These are phyloP conservation scores for Spicauda simplicius DNA, from an alignment of 2,888 invertebrate species.

Conservation along the genomic window DNA sequence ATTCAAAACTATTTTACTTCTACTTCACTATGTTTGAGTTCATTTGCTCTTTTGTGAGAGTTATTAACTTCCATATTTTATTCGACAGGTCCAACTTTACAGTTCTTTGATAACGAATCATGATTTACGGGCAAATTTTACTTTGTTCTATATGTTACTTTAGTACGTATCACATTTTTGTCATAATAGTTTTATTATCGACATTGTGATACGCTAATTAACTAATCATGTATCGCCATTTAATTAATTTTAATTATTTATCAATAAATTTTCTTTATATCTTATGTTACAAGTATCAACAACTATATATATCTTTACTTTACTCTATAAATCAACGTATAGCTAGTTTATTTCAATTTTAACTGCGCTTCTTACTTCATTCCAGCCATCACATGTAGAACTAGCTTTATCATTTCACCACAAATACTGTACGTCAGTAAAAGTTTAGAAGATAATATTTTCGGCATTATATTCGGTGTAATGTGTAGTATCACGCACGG, in stretches of 20 bases:
- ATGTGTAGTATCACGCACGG: slow-evolving; percentile 54
- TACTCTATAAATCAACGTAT: background rate
- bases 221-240: background rate
- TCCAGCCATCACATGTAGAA: background rate
- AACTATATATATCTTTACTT: background rate
- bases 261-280: too few relatives aligned
- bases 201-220: background rate
- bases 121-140: slow-evolving; percentile 32
- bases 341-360: background rate
- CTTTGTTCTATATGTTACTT: slow-evolving; percentile 7
- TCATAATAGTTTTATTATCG: background rate
- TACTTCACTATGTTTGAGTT: slow-evolving; percentile 29
- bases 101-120: slow-evolving; percentile 33
- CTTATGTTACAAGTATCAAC: too few relatives aligned
- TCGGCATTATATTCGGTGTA: slow-evolving; percentile 49
- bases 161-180: background rate
- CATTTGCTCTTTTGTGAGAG: slow-evolving; percentile 31
- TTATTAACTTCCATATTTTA: slow-evolving; percentile 36
- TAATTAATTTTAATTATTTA: background rate
- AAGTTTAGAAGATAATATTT: slow-evolving; percentile 53
- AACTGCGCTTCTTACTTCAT: background rate
- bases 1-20: slow-evolving; percentile 16
- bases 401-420: slow-evolving; percentile 5
- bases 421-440: slow-evolving; percentile 30
- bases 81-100: slow-evolving; percentile 31